A percentile compares a stretch with the other conserved stretches of the same genome.
Evolutionary conservation across 2,113 vertebrate genomes (phyloP).

Genomic region (Dipodomys ordii): DNA sequence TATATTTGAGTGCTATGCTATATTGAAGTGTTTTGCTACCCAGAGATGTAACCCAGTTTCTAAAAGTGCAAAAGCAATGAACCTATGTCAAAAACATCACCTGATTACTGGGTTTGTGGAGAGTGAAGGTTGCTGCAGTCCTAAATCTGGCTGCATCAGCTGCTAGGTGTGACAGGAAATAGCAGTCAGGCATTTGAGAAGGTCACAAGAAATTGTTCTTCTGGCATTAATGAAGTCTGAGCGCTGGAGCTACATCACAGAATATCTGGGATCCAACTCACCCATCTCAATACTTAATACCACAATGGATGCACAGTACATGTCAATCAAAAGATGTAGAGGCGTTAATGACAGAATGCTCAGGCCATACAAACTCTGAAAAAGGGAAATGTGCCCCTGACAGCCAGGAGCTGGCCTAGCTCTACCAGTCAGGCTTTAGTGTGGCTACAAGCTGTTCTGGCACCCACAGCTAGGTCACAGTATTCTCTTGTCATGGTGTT

Average conservation of each 20-base stretch:
- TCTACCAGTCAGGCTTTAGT: not conserved
- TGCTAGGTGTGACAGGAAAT: conserved; percentile 21
- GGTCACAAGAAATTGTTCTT: not conserved
- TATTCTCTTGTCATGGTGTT: not conserved
- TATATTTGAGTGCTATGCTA: conserved; percentile 40
- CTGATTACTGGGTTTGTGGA: conserved; percentile 50
- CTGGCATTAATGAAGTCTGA: not conserved
- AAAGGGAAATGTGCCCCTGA: not conserved
- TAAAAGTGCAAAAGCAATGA: conserved; percentile 54
- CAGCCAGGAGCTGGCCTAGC: not conserved
- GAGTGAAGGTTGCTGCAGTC: conserved; percentile 41
- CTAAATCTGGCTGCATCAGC: conserved; percentile 17
- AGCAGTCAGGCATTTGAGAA: not conserved
- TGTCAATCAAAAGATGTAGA: not conserved
- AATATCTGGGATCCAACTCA: not conserved
- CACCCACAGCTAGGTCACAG: accelerated
- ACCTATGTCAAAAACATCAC: conserved; percentile 57
- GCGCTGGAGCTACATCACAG: not conserved
- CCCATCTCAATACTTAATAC: not conserved
- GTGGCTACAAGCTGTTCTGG: not conserved
- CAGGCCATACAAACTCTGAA: not conserved
- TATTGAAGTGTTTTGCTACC: conserved; percentile 47
- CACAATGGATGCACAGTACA: not conserved
- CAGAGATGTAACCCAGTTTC: not conserved
- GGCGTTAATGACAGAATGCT: not conserved